Base-by-base conservation (phyloP, 2,888 invertebrate species). In the Hoplodrina blanda region DNA sequence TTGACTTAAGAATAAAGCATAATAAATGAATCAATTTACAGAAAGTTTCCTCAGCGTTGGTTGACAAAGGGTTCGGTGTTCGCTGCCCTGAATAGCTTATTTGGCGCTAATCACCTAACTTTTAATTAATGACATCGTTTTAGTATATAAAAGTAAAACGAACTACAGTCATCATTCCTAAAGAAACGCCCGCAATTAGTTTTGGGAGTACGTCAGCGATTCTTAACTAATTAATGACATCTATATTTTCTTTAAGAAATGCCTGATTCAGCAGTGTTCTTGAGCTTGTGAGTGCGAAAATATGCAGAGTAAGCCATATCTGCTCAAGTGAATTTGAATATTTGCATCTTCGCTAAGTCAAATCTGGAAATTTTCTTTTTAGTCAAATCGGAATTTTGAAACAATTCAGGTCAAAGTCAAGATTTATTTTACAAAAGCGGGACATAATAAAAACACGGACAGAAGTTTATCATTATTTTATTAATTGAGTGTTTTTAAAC, bases 91-190 rank as follows among this genome's bases (percentile, higher is more conserved):
- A 90, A 90, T 90, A 88, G 90, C 88, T 90, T 84, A 88, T 90
- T 91, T 87, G 82, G 84, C 88, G 89, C 88, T 93, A 93, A 94
- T 94, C 91, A 88, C 89, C 88, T 78, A 93, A 94, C 90, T 93
- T 94, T 91, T 90, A 91, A 93, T 92, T 90, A 92, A 94, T 91
- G 89, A 86, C 86, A 83, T 87, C 88, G 89, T 86, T 92, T 89
- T 46, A 86, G 82, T 85, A 84, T 85, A 88, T 90, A 90, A 91
- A 91, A 91, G 85, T 90, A 84, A 75, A 85, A 80, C 84, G 77
- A 86, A 84, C 84, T 85, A 83, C 75, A 77, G 82, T 69, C 76
- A 82, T 80, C 69, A 73, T 73, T 78, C 65, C 77, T 64, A 53
- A 77, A 75, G 70, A 76, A 68, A 69, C 57, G 69, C 73, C 62